Base-by-base conservation (phyloP, 2,113 vertebrate species). In the Gasterosteus aculeatus region DNA sequence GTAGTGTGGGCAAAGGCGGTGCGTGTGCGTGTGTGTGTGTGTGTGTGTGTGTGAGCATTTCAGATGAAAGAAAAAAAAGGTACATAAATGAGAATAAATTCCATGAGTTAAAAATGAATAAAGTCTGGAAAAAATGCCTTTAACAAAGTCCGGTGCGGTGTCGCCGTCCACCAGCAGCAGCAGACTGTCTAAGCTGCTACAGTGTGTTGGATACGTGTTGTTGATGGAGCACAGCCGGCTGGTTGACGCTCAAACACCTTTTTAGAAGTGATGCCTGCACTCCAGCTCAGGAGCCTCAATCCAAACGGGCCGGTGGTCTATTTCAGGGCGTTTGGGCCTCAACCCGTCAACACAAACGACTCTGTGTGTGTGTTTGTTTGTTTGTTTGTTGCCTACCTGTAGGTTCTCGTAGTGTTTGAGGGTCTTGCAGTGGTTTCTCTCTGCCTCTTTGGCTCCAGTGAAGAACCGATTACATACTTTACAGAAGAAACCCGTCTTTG, bases 401-500 rank as follows among this genome's bases (percentile, higher is more conserved):
- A 93, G 68, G 77, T 61, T 92, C 10, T 90, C 80, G 5, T 93
- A 92, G 75, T 93, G 92, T 51, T 91, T 93, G 15, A 81, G 29
- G 26, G 84, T 90, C 66, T 80, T 91, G 78, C 91, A 91, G 90
- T 93, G 92, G 73, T 16, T 84, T 44, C 87, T 85, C 61, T 93
- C 85, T 0, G 85, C 84, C 35, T 89, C 77, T 56, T 82, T 82
- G 58, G 33, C 35, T 59, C 91, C 92, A 0, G 57, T 89, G 66
- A 91, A 93, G 73, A 93, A 93, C 3, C 90, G 77, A 59, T 87
- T 85, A 58, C 92, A 93, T 51, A 72, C 83, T 73, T 91, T 92
- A 73, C 92, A 93, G 81, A 92, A 92, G 85, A 93, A 93, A 1
- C 92, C 92, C 0, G 89, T 90, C 74, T 92, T 93, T 1, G 91